phyloP scores from a whole-genome alignment of 1,140 invertebrate species.

The Caerostris extrusa region DNA sequence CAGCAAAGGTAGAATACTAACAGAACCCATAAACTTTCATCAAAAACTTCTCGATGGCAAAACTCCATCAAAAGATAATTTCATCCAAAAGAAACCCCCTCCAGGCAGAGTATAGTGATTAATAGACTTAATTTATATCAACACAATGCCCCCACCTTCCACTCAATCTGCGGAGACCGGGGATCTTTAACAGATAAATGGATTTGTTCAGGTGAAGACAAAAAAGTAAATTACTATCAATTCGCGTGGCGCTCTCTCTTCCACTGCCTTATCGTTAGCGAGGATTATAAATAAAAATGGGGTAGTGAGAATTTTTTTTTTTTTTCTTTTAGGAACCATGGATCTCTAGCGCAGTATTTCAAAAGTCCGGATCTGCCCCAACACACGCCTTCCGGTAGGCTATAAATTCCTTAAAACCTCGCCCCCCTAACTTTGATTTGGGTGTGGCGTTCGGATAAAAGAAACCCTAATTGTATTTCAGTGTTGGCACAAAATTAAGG shows the following conservation, averaged over 20 bases:
- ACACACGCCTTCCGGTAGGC: background rate
- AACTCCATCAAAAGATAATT: background rate
- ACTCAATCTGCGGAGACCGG: background rate
- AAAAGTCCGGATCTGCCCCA: background rate
- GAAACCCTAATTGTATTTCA: constrained; percentile 44
- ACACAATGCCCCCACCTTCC: constrained; percentile 25
- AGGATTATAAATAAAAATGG: constrained; percentile 42
- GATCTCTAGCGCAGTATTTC: background rate
- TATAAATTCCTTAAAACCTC: constrained; percentile 28
- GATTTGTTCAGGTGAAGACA: background rate
- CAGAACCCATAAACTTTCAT: constrained; percentile 28
- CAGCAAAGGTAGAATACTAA: background rate
- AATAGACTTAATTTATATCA: constrained; percentile 58
- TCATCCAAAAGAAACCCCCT: background rate
- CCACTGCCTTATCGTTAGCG: constrained; percentile 2
- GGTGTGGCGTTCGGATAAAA: constrained; percentile 45
- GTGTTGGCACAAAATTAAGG: background rate
- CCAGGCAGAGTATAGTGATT: background rate
- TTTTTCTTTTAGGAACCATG: background rate
- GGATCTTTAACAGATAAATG: background rate
- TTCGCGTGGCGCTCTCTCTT: background rate
- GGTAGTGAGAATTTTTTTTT: background rate
- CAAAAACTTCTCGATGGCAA: background rate
- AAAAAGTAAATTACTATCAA: constrained; percentile 23
- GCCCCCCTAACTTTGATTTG: background rate